Base-by-base conservation (phyloP, 2,888 invertebrate species). In the Pollenia griseotomentosa region DNA sequence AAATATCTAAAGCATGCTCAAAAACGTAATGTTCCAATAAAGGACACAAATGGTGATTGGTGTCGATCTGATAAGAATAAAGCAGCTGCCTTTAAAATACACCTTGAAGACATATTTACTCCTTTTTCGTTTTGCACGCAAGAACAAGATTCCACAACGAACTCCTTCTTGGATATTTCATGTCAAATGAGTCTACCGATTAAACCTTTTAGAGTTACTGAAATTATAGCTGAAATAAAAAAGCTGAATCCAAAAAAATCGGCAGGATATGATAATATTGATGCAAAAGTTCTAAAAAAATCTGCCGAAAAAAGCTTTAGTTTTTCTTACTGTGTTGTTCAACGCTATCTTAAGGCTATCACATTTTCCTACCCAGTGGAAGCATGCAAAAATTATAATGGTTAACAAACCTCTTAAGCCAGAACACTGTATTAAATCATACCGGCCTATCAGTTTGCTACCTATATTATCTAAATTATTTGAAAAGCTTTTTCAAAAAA, bases 51-150 rank as follows among this genome's bases (percentile, higher is more conserved):
- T 61, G 61, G 40, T 40, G 14, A 12, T 61, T 61, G 61, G 61
- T 61, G 61, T 19, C 11, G 61, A 19, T 61, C 61, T 23, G 61
- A 40, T 23, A 33, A 53, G 16, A 53, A n/a, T 53, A 53, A n/a
- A n/a, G 53, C 53, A 19, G 19, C 19, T 19, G 19, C 19, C 19
- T 19, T 19, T 19, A 19, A 19, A 19, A 19, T 1, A 19, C 3
- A 59, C 23, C 59, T 59, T 23, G 59, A 59, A 59, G 59, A 59
- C 59, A 59, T 23, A 59, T 59, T 59, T 59, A 59, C 59, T 23
- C 59, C 33, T 23, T 59, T 59, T 23, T 59, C 59, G 4, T 59
- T 59, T 59, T 59, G 59, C 23, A 59, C 19, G 9, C 59, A 23
- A 59, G 59, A 59, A 23, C 23, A 59, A 23, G 7, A 23, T 23